Evolutionary conservation across 2,113 vertebrate genomes (phyloP), one percentile per base, ranked within the genome.

Genomic region (Labeo rohita): DNA sequence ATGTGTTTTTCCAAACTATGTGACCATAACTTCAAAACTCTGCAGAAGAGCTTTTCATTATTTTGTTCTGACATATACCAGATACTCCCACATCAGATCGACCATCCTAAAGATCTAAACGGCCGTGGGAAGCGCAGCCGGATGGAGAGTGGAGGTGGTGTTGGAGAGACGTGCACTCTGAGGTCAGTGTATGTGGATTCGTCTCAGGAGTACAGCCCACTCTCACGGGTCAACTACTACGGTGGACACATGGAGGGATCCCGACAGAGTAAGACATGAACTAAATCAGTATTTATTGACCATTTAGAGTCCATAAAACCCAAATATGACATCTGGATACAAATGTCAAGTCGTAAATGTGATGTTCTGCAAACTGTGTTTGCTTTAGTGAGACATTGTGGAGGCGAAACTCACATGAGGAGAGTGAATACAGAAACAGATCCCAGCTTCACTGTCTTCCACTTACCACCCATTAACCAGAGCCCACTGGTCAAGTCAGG

Each of bases 181-280:
- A 91, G 83, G 80, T 80, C 73, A 56, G 85, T 88, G 13, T 80
- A 75, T 74, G 83, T 87, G 59, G 88, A 90, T 80, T 66, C 80
- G 2, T 86, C 85, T 84, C 89, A 90, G 86, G 81, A 76, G 18
- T 77, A 66, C 89, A 83, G 86, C 86, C 88, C 79, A 45, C 84
- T 88, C 59, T 91, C 90, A 43, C 87, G 86, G 47, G 36, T 90
- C 85, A 88, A 39, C 75, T 89, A 83, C 86, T 90, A 91, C 68
- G 90, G 88, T 36, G 89, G 88, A 73, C 87, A 89, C 80, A 65
- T 88, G 47, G 74, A 80, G 61, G 92, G 87, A 43, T 70, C 76
- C 10, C 83, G 54, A 23, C 80, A 43, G 39, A 84, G 82, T 84
- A 84, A 84, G 50, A 84, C 52, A 13, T 73, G 18, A 50, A 34